These are phyloP conservation scores for Hirtodrosophila trivittata DNA, from an alignment of 2,888 invertebrate genomes.

Conservation along the genomic window DNA sequence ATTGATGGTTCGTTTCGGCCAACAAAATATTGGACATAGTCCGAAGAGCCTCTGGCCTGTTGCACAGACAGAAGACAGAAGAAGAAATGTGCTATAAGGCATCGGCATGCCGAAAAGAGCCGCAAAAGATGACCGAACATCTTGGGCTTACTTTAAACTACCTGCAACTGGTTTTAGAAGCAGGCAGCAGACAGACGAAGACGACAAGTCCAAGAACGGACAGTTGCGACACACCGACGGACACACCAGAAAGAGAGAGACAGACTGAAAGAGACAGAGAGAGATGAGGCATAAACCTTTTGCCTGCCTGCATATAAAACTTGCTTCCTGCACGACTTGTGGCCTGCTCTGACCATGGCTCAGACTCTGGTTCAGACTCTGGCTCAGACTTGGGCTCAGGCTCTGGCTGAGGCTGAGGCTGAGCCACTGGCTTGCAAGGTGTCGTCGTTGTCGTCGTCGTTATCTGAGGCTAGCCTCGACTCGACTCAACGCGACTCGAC, in stretches of 20 bases:
- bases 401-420: constrained; percentile 17
- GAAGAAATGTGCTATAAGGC: constrained; percentile 39
- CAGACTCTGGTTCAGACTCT: constrained; percentile 10
- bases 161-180: constrained; percentile 81
- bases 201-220: constrained; percentile 61
- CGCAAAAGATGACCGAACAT: constrained; percentile 68
- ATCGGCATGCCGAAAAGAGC: constrained; percentile 58
- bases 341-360: constrained; percentile 42
- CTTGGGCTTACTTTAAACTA: constrained; percentile 78
- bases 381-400: constrained; percentile 38
- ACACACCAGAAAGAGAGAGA: constrained; percentile 17
- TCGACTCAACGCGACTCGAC: too few species aligned
- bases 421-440: constrained; percentile 60
- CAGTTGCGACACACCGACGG: constrained; percentile 21
- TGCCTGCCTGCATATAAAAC: constrained; percentile 73
- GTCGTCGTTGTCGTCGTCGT: constrained; percentile 57
- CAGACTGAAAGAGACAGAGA: constrained; percentile 4
- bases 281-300: constrained; percentile 63
- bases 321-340: constrained; percentile 75
- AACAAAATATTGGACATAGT: constrained; percentile 50
- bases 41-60: constrained; percentile 36
- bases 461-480: too few species aligned
- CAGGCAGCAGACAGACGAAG: constrained; percentile 38
- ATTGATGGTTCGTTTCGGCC: constrained; percentile 38
- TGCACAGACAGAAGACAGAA: constrained; percentile 32